Evolutionary conservation across 1,140 invertebrate genomes (phyloP).

Genomic region (Euura lappo): DNA sequence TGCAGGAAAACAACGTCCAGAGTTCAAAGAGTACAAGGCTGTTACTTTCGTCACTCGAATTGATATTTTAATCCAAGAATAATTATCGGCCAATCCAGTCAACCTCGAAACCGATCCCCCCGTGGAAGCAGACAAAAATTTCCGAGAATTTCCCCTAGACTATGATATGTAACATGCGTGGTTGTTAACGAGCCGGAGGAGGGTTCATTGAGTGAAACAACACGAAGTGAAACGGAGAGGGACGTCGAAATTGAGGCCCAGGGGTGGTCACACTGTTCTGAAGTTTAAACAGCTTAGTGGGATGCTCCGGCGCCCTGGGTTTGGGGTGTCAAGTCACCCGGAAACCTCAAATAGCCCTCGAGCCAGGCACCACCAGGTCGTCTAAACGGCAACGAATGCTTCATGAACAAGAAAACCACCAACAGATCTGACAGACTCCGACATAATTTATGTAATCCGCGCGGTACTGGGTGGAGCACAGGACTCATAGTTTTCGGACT

Average conservation of each 20-base stretch:
- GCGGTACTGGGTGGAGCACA: too few species aligned
- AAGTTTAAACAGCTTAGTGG: slow-evolving; percentile 55
- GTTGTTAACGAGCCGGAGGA: slow-evolving; percentile 43
- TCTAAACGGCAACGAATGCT: neutral
- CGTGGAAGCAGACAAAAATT: too few species aligned
- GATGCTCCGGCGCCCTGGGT: slow-evolving; percentile 43
- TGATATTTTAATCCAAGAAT: too few species aligned
- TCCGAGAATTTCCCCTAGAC: too few species aligned
- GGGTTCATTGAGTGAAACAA: slow-evolving; percentile 37
- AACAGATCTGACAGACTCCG: too few species aligned
- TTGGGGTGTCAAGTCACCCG: slow-evolving; percentile 49
- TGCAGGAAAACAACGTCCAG: neutral
- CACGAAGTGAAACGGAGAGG: slow-evolving; percentile 13
- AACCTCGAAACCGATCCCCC: too few species aligned
- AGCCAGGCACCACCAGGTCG: slow-evolving; percentile 18
- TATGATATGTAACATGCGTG: neutral
- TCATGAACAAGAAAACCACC: neutral
- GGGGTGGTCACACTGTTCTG: slow-evolving; percentile 37
- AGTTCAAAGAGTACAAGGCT: too few species aligned
- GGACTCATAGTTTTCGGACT: too few species aligned
- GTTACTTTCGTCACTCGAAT: too few species aligned
- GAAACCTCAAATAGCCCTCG: slow-evolving; percentile 55
- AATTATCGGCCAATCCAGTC: too few species aligned
- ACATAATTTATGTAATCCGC: too few species aligned
- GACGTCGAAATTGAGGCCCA: slow-evolving; percentile 38